Conservation (phyloP, 2,888 invertebrate species). For the Catocala nupta region DNA sequence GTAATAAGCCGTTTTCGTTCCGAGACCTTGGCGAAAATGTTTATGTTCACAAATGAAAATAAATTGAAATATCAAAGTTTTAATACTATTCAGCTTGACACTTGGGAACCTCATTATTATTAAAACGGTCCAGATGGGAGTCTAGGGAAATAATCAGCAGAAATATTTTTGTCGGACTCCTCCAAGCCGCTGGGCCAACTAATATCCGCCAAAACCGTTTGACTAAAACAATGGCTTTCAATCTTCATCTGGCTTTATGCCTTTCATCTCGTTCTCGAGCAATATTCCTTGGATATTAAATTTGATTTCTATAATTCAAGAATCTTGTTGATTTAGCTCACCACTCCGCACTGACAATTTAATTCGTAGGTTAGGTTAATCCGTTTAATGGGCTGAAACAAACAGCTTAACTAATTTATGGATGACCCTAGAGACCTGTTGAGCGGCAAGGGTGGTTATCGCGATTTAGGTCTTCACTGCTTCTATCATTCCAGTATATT, state of each 20-base stretch:
- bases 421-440: conserved; percentile 27
- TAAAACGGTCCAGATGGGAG: conserved; percentile 33
- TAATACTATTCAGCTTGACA: conserved; percentile 40
- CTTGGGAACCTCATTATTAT: conserved; percentile 51
- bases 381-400: conserved; percentile 38
- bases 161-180: conserved; percentile 9
- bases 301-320: conserved; percentile 37
- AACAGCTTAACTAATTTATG: conserved; percentile 40
- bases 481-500: not conserved
- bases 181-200: conserved; percentile 28
- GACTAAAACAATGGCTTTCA: conserved; percentile 41
- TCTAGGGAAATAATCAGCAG: conserved; percentile 24
- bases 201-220: conserved; percentile 46
- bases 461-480: conserved; percentile 6
- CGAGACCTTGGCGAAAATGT: conserved; percentile 24
- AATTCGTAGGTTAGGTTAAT: conserved; percentile 38
- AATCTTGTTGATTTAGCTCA: conserved; percentile 33
- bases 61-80: conserved; percentile 51
- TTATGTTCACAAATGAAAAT: conserved; percentile 34
- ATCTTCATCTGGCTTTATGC: conserved; percentile 32
- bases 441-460: conserved; percentile 21
- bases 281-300: conserved; percentile 33
- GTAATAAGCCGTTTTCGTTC: conserved; percentile 19
- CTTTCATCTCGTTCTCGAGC: conserved; percentile 11
- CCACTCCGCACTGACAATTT: conserved; percentile 24